Evolutionary conservation across 2,797 vertebrate genomes (phyloP), one percentile per base, ranked within the genome.

Genomic region (Coendou prehensilis): DNA sequence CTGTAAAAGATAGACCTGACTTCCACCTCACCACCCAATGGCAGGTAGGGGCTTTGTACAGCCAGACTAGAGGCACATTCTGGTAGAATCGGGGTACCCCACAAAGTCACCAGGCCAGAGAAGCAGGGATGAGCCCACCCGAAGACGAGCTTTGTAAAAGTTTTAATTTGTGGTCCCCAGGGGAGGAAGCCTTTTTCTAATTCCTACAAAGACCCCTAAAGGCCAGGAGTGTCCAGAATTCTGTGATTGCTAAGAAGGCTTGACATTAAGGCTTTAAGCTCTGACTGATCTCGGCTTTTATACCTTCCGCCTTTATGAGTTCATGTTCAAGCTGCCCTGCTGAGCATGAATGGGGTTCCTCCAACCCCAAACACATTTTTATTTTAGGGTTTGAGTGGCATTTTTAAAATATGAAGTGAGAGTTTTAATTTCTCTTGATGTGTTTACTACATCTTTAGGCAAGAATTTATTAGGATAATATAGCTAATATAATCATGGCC

Each of bases 391-490:
- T 57, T 80, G 93, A 97, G 67, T 92, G 90, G 80, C 88, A 76
- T 86, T 92, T 97, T 87, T 92, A 22, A 84, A 90, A 94, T 88
- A 47, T 81, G 76, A 91, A 95, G 92, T 84, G 57, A 93, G 94
- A 86, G 69, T 89, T 95, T 81, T 94, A 37, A 82, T 96, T 84
- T 91, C 50, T 95, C 82, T 92, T 81, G 88, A 95, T 93, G 57
- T 89, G 57, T 89, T 96, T 92, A 75, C 92, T 91, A 5, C 96
- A 89, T 97, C 96, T 97, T 97, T 95, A 94, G 92, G 79, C 86
- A 94, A 93, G 96, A 93, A 98, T 97, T 97, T 97, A 97, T 95
- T 97, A 95, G 88, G 86, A 67, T 91, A 52, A 93, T 93, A 89
- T 23, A 76, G 92, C 93, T 95, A 86, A 95, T 95, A 88, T 92